A percentile compares a stretch with the other conserved stretches of the same genome.
phyloP scores from a whole-genome alignment of 2,113 vertebrate genomes.

The Brachypodius melanocephalos region DNA sequence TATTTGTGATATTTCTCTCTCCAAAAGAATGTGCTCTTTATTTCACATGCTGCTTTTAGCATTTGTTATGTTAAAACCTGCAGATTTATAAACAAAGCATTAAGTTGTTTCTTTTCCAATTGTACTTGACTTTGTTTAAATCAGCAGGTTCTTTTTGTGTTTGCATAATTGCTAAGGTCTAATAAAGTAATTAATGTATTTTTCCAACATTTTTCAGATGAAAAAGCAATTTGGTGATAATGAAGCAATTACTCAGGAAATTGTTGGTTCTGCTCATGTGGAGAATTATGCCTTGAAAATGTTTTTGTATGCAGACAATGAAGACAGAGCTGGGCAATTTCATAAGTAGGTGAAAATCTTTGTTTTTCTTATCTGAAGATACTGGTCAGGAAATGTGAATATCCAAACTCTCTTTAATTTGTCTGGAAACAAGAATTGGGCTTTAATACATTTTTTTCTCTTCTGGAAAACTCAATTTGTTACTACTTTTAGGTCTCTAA shows the following conservation, averaged over 20 bases:
- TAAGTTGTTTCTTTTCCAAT: not conserved
- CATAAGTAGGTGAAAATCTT: conserved; percentile 87
- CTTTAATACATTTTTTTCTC: not conserved
- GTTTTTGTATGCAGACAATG: conserved; percentile 97
- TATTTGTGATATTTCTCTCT: not conserved
- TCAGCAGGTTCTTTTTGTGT: not conserved
- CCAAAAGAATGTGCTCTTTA: not conserved
- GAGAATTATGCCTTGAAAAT: conserved; percentile 98
- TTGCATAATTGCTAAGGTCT: not conserved
- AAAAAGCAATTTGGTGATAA: conserved; percentile 91
- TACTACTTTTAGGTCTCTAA: not conserved
- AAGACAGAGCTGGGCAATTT: conserved; percentile 90
- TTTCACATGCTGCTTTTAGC: not conserved
- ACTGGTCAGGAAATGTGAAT: not conserved
- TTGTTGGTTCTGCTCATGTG: conserved; percentile 94
- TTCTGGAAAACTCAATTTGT: not conserved
- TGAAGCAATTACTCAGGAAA: conserved; percentile 93
- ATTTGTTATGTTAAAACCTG: not conserved
- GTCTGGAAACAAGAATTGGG: not conserved
- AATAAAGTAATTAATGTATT: not conserved
- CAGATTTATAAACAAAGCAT: not conserved
- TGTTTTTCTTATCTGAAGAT: not conserved
- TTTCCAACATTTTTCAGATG: conserved; percentile 80
- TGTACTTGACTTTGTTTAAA: not conserved
- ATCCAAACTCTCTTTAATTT: not conserved